Conservation (phyloP, 2,888 invertebrate genomes). For the Caenorhabditis panamensis region DNA sequence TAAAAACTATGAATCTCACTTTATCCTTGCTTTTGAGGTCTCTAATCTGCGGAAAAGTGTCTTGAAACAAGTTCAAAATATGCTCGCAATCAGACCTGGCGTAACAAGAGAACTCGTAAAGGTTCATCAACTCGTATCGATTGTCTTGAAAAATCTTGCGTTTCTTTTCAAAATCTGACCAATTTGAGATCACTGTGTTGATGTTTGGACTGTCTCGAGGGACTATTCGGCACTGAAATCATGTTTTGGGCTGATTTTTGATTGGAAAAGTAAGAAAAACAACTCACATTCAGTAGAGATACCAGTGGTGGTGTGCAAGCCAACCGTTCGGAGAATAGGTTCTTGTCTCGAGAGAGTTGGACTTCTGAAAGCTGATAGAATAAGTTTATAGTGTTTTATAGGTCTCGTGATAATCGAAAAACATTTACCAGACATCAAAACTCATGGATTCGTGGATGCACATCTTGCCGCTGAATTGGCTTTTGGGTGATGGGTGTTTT, state of each 20-base stretch:
- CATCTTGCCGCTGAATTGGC: too few species aligned
- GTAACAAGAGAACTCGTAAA: neutral
- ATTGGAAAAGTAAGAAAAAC: too few species aligned
- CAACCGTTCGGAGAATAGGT: too few species aligned
- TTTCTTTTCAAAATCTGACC: neutral
- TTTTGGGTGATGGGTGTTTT: too few species aligned
- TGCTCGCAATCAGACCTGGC: neutral
- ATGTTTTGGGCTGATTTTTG: neutral
- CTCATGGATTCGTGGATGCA: too few species aligned
- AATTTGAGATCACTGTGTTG: neutral
- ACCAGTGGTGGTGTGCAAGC: neutral
- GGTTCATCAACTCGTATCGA: neutral
- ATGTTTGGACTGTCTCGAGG: conserved; percentile 8
- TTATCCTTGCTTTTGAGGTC: neutral
- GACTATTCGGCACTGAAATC: conserved; percentile 3
- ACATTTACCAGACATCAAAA: too few species aligned
- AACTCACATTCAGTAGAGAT: neutral
- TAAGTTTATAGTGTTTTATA: too few species aligned
- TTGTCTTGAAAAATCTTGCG: neutral
- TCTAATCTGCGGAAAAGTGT: neutral
- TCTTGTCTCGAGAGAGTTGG: neutral
- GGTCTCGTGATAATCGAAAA: too few species aligned
- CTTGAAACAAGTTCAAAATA: neutral
- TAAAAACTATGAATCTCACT: neutral
- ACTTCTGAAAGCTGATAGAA: conserved; percentile 2